Percentiles rank a stretch among this genome's conserved stretches.
phyloP scores from a whole-genome alignment of 2,888 invertebrate species.

The Ctenicera cuprea region DNA sequence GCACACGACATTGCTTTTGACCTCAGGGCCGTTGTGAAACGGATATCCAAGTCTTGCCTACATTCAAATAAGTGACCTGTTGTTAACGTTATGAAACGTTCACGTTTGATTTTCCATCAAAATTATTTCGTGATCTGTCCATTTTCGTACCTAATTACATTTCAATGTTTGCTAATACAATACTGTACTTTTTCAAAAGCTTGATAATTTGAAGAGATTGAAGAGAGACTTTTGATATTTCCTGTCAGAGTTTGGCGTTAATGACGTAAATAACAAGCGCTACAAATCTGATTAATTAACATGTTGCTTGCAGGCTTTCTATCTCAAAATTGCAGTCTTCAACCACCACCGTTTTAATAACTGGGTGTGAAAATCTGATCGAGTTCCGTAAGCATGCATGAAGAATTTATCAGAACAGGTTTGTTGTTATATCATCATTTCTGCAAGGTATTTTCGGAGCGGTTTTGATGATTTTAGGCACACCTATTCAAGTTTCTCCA shows the following conservation, averaged over 20 bases:
- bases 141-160: too few species aligned
- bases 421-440: slow-evolving; percentile 8
- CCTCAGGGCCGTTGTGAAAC: slow-evolving; percentile 50
- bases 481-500: too few species aligned
- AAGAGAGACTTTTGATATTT: too few species aligned
- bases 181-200: too few species aligned
- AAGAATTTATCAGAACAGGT: background rate
- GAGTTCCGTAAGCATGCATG: background rate
- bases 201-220: too few species aligned
- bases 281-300: too few species aligned
- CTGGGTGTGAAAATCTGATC: slow-evolving; percentile 24
- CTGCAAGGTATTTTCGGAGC: background rate
- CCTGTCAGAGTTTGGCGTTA: too few species aligned
- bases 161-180: too few species aligned
- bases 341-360: background rate
- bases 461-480: background rate
- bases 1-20: slow-evolving; percentile 48
- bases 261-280: too few species aligned
- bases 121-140: slow-evolving; percentile 7
- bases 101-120: slow-evolving; percentile 14
- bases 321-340: background rate
- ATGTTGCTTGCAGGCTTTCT: too few species aligned
- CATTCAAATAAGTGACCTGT: slow-evolving; percentile 41
- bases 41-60: slow-evolving; percentile 31
- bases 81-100: slow-evolving; percentile 24